A percentile compares a stretch with the other conserved stretches of the same genome.
Evolutionary conservation across 2,113 vertebrate genomes (phyloP).

Genomic region (Cranoglanis bouderius): DNA sequence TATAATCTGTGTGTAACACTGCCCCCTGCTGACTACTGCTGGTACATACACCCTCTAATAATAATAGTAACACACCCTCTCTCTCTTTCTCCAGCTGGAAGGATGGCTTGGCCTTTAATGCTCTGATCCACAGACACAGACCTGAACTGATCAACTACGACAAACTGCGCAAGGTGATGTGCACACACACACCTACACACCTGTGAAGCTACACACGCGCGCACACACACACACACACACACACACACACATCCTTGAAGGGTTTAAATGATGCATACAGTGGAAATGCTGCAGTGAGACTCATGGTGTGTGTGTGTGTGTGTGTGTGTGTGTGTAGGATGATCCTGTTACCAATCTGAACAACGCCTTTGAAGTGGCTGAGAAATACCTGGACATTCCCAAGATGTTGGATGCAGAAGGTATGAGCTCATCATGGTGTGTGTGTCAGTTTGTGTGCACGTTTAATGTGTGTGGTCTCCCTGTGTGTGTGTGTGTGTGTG

Average conservation of each 20-base stretch:
- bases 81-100: constrained; percentile 82
- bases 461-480: constrained; percentile 11
- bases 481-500: background rate
- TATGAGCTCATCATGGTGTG: constrained; percentile 49
- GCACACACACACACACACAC: background rate
- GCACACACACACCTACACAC: background rate
- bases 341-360: constrained; percentile 80
- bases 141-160: constrained; percentile 95
- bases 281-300: background rate
- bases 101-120: constrained; percentile 93
- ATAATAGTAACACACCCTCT: background rate
- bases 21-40: constrained; percentile 61
- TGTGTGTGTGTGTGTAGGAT: constrained; percentile 64
- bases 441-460: too few relatives aligned
- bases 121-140: constrained; percentile 91
- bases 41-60: background rate
- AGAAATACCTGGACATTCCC: constrained; percentile 82
- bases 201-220: too few relatives aligned
- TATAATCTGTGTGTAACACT: background rate
- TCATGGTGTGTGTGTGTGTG: background rate
- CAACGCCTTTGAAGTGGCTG: constrained; percentile 81
- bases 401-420: constrained; percentile 91
- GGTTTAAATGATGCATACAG: background rate
- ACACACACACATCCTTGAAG: background rate
- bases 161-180: constrained; percentile 87